Conservation (phyloP, 2,888 invertebrate species). For the Chrysopilus asiliformis region DNA sequence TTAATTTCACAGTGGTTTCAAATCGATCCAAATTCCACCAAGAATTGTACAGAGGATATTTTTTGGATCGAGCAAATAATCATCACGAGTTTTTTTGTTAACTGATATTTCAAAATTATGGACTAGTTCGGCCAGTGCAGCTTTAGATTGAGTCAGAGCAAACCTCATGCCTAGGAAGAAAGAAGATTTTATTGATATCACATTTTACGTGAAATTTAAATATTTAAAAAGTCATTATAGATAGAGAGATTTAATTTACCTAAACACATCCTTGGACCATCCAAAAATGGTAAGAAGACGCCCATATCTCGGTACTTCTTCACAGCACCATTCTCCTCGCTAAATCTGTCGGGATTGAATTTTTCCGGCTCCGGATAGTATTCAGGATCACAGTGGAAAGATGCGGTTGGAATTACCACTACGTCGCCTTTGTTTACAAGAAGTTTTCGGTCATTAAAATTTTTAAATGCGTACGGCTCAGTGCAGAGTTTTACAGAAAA, state of each 20-base stretch:
- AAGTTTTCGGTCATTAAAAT: too few species aligned
- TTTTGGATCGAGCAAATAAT: too few species aligned
- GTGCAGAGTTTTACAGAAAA: background rate
- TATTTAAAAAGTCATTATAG: too few species aligned
- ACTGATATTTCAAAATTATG: background rate
- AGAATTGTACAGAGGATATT: background rate
- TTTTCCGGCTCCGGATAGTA: slow-evolving; percentile 38
- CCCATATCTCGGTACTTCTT: slow-evolving; percentile 21
- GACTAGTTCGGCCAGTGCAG: background rate
- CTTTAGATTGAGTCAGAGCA: background rate
- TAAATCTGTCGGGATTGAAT: slow-evolving; percentile 41
- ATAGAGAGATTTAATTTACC: slow-evolving; percentile 20
- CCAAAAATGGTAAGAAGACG: slow-evolving; percentile 32
- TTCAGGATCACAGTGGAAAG: slow-evolving; percentile 37
- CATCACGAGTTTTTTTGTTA: too few species aligned
- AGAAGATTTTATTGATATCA: background rate
- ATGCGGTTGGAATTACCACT: slow-evolving; percentile 17
- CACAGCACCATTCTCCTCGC: slow-evolving; percentile 24
- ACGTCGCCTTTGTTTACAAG: slow-evolving; percentile 16
- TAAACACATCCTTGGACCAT: slow-evolving; percentile 33
- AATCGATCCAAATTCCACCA: background rate
- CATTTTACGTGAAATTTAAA: too few species aligned
- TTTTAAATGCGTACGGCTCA: background rate
- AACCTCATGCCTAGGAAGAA: background rate
- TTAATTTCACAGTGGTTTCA: too few species aligned